Percentiles rank a stretch among this genome's conserved stretches.
phyloP scores from a whole-genome alignment of 2,888 invertebrate genomes.

The Amblyjoppa fuscipennis region DNA sequence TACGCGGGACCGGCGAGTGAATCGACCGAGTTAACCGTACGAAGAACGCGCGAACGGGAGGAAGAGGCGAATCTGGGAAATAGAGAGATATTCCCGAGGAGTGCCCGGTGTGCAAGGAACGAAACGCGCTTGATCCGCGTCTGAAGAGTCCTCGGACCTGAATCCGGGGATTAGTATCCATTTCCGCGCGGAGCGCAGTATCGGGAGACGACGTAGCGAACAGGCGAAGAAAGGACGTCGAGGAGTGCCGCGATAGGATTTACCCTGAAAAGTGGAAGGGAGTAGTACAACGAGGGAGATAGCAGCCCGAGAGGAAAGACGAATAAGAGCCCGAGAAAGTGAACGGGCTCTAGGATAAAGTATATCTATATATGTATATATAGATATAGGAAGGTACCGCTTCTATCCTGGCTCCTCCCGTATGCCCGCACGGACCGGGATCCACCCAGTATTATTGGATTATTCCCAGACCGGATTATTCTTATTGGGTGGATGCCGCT shows the following conservation, averaged over 20 bases:
- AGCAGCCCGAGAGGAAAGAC: constrained; percentile 3
- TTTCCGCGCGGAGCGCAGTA: constrained; percentile 70
- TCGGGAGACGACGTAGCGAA: constrained; percentile 5
- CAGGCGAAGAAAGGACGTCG: constrained; percentile 52
- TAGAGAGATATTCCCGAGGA: constrained; percentile 35
- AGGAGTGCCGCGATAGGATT: constrained; percentile 75
- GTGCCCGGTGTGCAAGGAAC: constrained; percentile 55
- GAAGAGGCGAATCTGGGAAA: neutral
- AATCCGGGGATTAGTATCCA: constrained; percentile 80
- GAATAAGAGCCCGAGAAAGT: constrained; percentile 24
- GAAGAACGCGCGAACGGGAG: neutral
- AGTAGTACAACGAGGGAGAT: constrained; percentile 36
- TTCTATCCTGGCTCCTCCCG: constrained; percentile 16
- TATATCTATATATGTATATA: neutral
- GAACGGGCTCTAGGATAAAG: constrained; percentile 37
- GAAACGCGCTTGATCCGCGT: constrained; percentile 67
- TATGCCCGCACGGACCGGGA: constrained; percentile 52
- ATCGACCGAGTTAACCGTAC: constrained; percentile 21
- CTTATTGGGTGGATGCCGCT: constrained; percentile 66
- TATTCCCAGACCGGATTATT: constrained; percentile 67
- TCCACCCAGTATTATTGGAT: constrained; percentile 68
- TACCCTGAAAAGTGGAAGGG: constrained; percentile 73
- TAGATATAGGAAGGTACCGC: constrained; percentile 5
- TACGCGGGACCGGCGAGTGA: neutral
- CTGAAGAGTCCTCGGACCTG: constrained; percentile 73